Percentiles rank a stretch among this genome's conserved stretches.
These are phyloP conservation scores for Andricus curvator DNA, from an alignment of 2,888 invertebrate species.

Conservation along the genomic window DNA sequence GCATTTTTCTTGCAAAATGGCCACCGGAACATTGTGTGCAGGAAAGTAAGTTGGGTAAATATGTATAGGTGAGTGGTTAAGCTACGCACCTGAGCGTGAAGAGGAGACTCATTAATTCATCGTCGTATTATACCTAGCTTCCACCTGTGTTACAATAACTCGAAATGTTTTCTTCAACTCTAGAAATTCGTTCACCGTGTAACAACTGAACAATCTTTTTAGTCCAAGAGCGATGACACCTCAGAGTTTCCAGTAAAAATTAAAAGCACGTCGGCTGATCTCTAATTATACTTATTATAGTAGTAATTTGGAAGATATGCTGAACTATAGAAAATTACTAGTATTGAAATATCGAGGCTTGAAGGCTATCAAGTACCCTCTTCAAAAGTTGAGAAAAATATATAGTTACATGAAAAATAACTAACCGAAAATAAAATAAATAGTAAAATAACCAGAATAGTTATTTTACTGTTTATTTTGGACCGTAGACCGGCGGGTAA, in stretches of 20 bases:
- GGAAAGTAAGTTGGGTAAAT: constrained; percentile 1
- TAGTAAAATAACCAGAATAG: too few species aligned
- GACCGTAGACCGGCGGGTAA: too few species aligned
- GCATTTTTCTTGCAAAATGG: constrained; percentile 1
- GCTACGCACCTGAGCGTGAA: constrained; percentile 70
- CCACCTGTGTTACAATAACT: constrained; percentile 57
- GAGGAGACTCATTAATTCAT: constrained; percentile 58
- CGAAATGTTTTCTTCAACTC: constrained; percentile 35
- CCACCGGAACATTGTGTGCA: constrained; percentile 1
- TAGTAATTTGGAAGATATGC: background rate
- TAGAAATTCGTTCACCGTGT: constrained; percentile 21
- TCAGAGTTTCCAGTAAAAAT: background rate
- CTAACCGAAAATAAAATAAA: too few species aligned
- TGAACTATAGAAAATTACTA: background rate
- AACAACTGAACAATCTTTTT: background rate
- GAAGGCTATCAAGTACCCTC: background rate
- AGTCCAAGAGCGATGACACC: constrained; percentile 7
- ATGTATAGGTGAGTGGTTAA: constrained; percentile 57
- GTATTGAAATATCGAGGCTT: background rate
- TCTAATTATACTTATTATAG: background rate
- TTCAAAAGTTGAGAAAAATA: background rate
- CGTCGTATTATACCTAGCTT: constrained; percentile 54
- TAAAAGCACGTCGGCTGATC: background rate
- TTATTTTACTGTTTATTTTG: too few species aligned
- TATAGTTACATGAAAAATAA: too few species aligned